Conservation (phyloP, 2,797 vertebrate species). For the Melanotaenia maccullochi region DNA sequence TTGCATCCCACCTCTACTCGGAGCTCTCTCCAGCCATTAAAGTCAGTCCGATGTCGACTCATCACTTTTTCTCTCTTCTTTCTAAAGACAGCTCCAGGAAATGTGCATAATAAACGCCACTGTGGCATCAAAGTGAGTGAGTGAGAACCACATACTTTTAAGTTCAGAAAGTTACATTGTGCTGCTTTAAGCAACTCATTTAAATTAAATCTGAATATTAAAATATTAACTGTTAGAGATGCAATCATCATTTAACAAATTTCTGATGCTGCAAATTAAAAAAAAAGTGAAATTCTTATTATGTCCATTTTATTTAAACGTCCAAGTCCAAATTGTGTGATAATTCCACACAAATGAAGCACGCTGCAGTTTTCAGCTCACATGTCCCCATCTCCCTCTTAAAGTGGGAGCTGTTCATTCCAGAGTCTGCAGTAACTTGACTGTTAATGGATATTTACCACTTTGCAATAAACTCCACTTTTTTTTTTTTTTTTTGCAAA, state of each 20-base stretch:
- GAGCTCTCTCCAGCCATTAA: not conserved
- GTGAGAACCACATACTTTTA: not conserved
- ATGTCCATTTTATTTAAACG: not conserved
- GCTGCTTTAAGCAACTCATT: not conserved
- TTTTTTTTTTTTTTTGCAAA: constrained; percentile 12
- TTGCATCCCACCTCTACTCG: not conserved
- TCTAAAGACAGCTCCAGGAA: not conserved
- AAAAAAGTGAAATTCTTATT: not conserved
- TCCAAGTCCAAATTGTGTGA: not conserved
- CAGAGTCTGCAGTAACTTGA: constrained; percentile 9
- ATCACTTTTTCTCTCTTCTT: not conserved
- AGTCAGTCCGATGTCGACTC: not conserved
- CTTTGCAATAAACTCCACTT: constrained; percentile 11
- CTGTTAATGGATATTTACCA: constrained; percentile 9
- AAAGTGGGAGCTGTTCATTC: not conserved
- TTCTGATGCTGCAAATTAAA: not conserved
- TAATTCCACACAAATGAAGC: constrained; percentile 2
- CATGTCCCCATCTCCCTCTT: not conserved
- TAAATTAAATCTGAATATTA: not conserved
- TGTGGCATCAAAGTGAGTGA: not conserved
- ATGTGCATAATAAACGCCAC: not conserved
- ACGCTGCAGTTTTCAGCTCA: not conserved
- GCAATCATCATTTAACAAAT: not conserved
- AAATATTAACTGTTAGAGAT: not conserved
- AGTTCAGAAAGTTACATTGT: not conserved